Conservation (phyloP, 2,797 vertebrate species). For the Clarias pachynema region DNA sequence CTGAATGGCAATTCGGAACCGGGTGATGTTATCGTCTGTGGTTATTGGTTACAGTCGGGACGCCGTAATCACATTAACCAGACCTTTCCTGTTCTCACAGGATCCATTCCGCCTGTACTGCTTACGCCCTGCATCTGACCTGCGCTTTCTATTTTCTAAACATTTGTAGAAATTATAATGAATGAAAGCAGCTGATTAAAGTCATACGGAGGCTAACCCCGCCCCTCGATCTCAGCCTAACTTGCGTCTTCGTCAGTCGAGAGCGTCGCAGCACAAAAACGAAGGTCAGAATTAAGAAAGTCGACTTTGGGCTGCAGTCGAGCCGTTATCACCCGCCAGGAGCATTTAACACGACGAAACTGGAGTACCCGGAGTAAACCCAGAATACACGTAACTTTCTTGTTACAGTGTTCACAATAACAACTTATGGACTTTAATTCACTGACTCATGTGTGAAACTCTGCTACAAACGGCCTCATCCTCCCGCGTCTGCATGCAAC, state of each 20-base stretch:
- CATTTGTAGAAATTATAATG: background rate
- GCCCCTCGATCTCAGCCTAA: background rate
- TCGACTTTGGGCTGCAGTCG: background rate
- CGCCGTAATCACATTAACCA: conserved; percentile 34
- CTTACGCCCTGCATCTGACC: background rate
- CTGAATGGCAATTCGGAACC: background rate
- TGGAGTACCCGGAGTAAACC: too few species aligned
- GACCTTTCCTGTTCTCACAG: conserved; percentile 32
- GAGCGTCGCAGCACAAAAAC: background rate
- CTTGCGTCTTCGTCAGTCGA: background rate
- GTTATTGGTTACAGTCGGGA: conserved; percentile 38
- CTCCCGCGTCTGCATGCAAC: too few species aligned
- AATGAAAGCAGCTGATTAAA: background rate
- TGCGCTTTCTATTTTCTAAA: too few species aligned
- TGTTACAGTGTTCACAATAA: too few species aligned
- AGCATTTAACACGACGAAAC: background rate
- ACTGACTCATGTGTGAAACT: too few species aligned
- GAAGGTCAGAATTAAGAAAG: background rate
- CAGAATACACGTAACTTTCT: too few species aligned
- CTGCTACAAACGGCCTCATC: too few species aligned
- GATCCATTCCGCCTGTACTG: background rate
- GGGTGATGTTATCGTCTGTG: conserved; percentile 23
- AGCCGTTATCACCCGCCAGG: background rate
- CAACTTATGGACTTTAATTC: too few species aligned
- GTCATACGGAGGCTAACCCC: background rate